phyloP scores from a whole-genome alignment of 2,797 vertebrate species.

The Acanthopagrus latus region DNA sequence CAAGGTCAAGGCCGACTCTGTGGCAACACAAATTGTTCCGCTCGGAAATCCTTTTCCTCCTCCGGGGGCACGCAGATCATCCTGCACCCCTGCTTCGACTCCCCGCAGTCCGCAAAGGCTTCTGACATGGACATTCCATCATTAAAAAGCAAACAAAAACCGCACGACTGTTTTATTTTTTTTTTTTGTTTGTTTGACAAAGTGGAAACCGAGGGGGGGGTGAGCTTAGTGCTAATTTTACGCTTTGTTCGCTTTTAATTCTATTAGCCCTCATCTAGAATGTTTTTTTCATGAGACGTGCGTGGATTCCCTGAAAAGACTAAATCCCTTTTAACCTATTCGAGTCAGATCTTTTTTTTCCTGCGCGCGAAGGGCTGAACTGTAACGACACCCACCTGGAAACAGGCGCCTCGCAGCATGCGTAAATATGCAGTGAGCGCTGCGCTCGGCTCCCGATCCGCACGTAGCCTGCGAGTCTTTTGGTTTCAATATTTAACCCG shows the following conservation, averaged over 20 bases:
- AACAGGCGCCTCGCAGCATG: not conserved
- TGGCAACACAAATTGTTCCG: slow-evolving; percentile 80
- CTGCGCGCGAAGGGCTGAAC: not conserved
- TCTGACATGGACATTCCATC: not conserved
- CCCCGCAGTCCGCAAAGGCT: slow-evolving; percentile 17
- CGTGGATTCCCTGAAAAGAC: slow-evolving; percentile 56
- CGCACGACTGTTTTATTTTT: slow-evolving; percentile 7
- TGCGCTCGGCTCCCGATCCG: slow-evolving; percentile 24
- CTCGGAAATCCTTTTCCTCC: slow-evolving; percentile 68
- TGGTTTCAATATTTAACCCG: slow-evolving; percentile 15
- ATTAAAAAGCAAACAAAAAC: not conserved
- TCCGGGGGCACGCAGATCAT: slow-evolving; percentile 57
- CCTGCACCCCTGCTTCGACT: slow-evolving; percentile 40
- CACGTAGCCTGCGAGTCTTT: slow-evolving; percentile 25
- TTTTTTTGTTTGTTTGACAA: slow-evolving; percentile 43
- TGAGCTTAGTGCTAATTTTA: slow-evolving; percentile 72
- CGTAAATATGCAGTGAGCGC: slow-evolving; percentile 24
- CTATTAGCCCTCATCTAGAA: slow-evolving; percentile 60
- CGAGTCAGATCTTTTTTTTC: slow-evolving; percentile 26
- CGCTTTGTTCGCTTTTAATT: slow-evolving; percentile 75
- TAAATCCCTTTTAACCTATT: slow-evolving; percentile 69
- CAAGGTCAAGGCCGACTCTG: slow-evolving; percentile 78
- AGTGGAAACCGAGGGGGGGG: slow-evolving; percentile 47
- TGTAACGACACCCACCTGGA: slow-evolving; percentile 38
- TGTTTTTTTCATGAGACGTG: slow-evolving; percentile 56